A percentile compares a stretch with the other conserved stretches of the same genome.
Evolutionary conservation across 2,888 invertebrate species (phyloP).

Genomic region (Drosophila subquinaria): DNA sequence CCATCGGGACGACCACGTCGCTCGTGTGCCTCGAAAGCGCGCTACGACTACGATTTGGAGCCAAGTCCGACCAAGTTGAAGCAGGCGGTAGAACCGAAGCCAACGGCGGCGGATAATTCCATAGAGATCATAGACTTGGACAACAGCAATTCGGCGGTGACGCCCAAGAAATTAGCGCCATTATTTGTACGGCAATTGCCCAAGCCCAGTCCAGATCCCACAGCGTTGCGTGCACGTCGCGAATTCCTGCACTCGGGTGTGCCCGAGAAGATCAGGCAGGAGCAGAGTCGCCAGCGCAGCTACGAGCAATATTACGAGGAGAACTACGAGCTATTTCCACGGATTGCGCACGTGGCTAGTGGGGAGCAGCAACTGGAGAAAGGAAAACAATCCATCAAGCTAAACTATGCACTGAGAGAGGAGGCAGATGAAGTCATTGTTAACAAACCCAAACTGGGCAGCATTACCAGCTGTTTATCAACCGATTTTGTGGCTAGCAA

Average conservation of each 20-base stretch:
- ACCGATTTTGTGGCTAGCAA: conserved; percentile 47
- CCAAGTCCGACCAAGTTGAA: conserved; percentile 67
- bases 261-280: conserved; percentile 88
- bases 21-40: conserved; percentile 81
- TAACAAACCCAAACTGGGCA: conserved; percentile 38
- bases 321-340: conserved; percentile 87
- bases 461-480: conserved; percentile 59
- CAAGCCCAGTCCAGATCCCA: conserved; percentile 88
- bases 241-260: conserved; percentile 91
- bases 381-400: neutral
- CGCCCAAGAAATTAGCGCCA: conserved; percentile 89
- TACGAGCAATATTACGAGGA: conserved; percentile 58
- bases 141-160: conserved; percentile 63
- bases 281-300: conserved; percentile 84
- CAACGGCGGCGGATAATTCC: conserved; percentile 18
- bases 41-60: conserved; percentile 83
- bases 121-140: conserved; percentile 80
- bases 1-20: conserved; percentile 79
- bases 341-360: conserved; percentile 87
- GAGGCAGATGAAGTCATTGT: neutral
- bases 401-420: neutral
- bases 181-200: conserved; percentile 87
- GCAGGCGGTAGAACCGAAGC: conserved; percentile 10
- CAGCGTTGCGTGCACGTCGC: conserved; percentile 88
- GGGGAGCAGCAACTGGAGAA: neutral